Conservation (phyloP, 2,888 invertebrate genomes). For the Habroteleia sp. region DNA sequence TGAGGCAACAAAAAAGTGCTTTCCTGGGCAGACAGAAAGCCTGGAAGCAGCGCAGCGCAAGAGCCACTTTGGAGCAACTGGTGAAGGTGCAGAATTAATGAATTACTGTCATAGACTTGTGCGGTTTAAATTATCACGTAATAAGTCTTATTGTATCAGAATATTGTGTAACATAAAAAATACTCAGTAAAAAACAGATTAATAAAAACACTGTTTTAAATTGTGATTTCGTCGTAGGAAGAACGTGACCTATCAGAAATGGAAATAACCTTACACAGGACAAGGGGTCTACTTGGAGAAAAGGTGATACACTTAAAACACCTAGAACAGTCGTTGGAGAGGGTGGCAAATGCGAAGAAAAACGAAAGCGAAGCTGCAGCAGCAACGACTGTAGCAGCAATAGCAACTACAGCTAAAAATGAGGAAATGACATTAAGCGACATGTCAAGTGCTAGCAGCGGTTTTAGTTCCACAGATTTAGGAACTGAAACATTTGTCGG, state of each 20-base stretch:
- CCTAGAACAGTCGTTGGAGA: constrained; percentile 88
- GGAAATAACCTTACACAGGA: constrained; percentile 91
- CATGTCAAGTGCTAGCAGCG: constrained; percentile 84
- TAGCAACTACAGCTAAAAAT: constrained; percentile 71
- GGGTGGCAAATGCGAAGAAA: constrained; percentile 82
- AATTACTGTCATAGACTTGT: constrained; percentile 22
- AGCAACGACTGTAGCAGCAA: constrained; percentile 46
- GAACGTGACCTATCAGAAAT: constrained; percentile 91
- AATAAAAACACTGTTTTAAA: too few species aligned
- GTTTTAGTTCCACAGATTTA: constrained; percentile 86
- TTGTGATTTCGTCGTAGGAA: constrained; percentile 83
- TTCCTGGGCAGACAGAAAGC: constrained; percentile 86
- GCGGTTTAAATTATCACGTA: constrained; percentile 5
- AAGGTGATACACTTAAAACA: constrained; percentile 91
- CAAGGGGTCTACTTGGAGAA: constrained; percentile 89
- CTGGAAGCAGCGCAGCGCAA: constrained; percentile 82
- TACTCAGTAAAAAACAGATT: background rate
- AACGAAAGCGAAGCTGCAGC: constrained; percentile 73
- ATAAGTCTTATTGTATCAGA: constrained; percentile 13
- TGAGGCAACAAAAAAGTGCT: constrained; percentile 86
- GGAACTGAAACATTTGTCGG: constrained; percentile 83
- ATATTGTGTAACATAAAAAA: constrained; percentile 3
- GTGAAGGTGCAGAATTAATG: constrained; percentile 81
- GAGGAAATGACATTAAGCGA: constrained; percentile 86
- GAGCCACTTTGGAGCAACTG: constrained; percentile 83